Evolutionary conservation across 2,113 vertebrate genomes (phyloP).

Genomic region (Salvelinus fontinalis): DNA sequence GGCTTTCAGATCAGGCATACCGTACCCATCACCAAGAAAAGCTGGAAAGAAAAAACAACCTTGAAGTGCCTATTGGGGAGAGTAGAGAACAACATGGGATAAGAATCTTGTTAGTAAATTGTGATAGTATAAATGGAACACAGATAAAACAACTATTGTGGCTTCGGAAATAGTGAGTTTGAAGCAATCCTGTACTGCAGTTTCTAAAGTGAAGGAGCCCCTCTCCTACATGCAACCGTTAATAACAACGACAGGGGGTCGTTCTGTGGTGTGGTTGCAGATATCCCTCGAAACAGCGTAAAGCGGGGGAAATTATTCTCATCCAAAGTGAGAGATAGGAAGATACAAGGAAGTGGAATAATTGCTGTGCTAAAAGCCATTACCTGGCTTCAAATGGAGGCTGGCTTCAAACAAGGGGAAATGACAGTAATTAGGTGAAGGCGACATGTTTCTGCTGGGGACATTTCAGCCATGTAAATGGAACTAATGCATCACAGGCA

Average conservation of each 20-base stretch:
- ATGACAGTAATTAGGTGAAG: constrained; percentile 32
- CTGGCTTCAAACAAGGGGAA: constrained; percentile 17
- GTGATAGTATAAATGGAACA: too few relatives aligned
- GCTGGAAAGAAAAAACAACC: background rate
- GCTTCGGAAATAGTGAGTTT: background rate
- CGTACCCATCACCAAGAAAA: background rate
- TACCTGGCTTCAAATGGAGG: constrained; percentile 34
- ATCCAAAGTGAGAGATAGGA: background rate
- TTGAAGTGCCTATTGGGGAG: background rate
- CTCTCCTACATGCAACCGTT: too few relatives aligned
- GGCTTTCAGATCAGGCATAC: too few relatives aligned
- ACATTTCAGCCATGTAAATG: constrained; percentile 38
- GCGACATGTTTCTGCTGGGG: constrained; percentile 26
- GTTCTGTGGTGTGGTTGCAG: background rate
- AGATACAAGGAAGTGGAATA: constrained; percentile 21
- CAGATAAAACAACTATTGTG: too few relatives aligned
- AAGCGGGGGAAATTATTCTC: background rate
- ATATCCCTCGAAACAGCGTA: background rate
- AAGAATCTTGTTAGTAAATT: too few relatives aligned
- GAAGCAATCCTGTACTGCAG: background rate
- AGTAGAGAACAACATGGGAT: too few relatives aligned
- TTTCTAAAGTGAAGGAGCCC: background rate
- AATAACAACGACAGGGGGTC: too few relatives aligned
- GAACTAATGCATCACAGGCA: constrained; percentile 40
- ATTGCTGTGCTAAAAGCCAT: constrained; percentile 19